These are phyloP conservation scores for Selene dorsalis DNA, from an alignment of 2,797 vertebrate species.

Conservation along the genomic window DNA sequence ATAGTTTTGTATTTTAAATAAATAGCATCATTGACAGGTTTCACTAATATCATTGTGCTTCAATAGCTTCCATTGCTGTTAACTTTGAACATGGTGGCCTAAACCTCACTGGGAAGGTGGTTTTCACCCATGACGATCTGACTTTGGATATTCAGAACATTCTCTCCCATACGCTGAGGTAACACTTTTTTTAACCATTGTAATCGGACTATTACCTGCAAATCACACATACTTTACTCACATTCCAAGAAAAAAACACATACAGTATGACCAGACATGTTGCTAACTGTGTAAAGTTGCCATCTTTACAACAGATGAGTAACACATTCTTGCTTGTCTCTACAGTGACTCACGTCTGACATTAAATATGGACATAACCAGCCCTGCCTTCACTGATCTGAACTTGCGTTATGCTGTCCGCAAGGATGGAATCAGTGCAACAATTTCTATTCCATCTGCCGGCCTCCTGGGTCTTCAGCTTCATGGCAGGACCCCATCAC, in stretches of 20 bases:
- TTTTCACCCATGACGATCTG: constrained; percentile 36
- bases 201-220: background rate
- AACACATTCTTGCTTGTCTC: background rate
- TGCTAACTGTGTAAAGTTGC: background rate
- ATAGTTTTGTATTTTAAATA: background rate
- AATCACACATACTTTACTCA: accelerated
- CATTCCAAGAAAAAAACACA: background rate
- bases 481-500: constrained; percentile 50
- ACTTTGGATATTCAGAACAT: constrained; percentile 24
- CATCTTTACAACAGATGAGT: background rate
- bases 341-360: constrained; percentile 65
- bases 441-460: constrained; percentile 67
- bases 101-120: constrained; percentile 25
- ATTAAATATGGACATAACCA: constrained; percentile 74
- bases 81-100: constrained; percentile 26
- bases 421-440: constrained; percentile 65
- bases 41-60: constrained; percentile 12
- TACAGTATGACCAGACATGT: background rate
- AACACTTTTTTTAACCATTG: constrained; percentile 10
- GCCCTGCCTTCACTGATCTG: constrained; percentile 73
- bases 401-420: constrained; percentile 66
- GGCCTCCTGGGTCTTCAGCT: constrained; percentile 84
- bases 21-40: background rate
- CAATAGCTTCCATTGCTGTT: constrained; percentile 28
- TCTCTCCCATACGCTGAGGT: constrained; percentile 40